Evolutionary conservation across 2,888 invertebrate genomes (phyloP), one percentile per base, ranked within the genome.

Genomic region (Lordiphosa andalusiaca): DNA sequence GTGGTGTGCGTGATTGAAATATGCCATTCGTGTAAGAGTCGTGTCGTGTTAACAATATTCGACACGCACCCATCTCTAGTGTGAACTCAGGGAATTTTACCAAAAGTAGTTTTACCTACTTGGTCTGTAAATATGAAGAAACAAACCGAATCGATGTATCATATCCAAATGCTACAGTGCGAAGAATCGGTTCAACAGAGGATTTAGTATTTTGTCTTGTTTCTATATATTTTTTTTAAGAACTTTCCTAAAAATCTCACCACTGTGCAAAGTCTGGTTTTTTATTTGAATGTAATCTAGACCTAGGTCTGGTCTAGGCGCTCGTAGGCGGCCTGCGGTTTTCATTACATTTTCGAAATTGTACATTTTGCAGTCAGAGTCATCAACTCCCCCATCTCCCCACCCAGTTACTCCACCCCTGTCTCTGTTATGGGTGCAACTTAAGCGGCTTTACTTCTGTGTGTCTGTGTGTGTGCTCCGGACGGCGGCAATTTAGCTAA

Each of bases 401-500:
- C 19, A 4, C 30, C 36, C 21, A 42, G n/a, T 16, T 12, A 4
- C 23, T 25, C 36, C 21, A 40, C 46, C 35, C 47, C 21, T 52
- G 25, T 41, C 60, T 60, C 60, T 44, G 52, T 62, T 66, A 62
- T 67, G 53, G 70, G 58, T 72, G 70, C 67, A 69, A 82, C 80
- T 84, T 84, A 84, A 80, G 73, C 72, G 80, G 80, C 78, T 84
- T 78, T 74, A 59, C 68, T 71, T 69, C 33, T 25, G 10, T 38
- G n/a, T 37, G 10, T 19, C 19, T 19, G 19, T 4, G 23, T 40
- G 49, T 64, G 33, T 71, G 67, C 52, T 38, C 73, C 69, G 77
- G 84, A 76, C 69, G 74, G 71, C 61, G 73, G 80, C 85, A 80
- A 80, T 80, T 80, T 80, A 69, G 80, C 80, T 84, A 82, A 80